phyloP scores from a whole-genome alignment of 2,888 invertebrate genomes.

The Rambutsinella grinnellia region DNA sequence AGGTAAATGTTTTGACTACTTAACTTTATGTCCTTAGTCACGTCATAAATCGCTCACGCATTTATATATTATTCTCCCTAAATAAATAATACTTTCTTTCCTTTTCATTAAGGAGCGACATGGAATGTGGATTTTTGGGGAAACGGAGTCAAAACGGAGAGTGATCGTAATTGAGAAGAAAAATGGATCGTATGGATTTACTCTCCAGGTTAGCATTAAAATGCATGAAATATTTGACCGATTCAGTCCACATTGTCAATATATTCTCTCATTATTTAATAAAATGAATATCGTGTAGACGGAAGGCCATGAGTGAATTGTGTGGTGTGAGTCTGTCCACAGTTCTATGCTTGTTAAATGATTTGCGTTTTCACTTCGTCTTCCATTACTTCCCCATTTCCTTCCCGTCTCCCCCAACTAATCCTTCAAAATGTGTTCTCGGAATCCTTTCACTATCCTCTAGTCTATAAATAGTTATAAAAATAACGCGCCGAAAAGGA shows the following conservation, averaged over 20 bases:
- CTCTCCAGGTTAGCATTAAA: constrained; percentile 77
- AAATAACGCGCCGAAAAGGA: constrained; percentile 16
- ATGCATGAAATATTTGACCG: constrained; percentile 9
- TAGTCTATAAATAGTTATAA: constrained; percentile 32
- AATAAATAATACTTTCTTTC: background rate
- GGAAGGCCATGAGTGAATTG: no score
- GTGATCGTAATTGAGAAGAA: constrained; percentile 90
- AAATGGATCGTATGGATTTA: constrained; percentile 93
- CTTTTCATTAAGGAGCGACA: constrained; percentile 54
- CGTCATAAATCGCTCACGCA: background rate
- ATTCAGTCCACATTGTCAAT: background rate
- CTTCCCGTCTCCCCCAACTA: constrained; percentile 3
- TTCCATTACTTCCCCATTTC: no score
- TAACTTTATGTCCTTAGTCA: background rate
- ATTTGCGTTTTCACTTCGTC: no score
- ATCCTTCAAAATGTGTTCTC: background rate
- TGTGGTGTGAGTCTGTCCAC: no score
- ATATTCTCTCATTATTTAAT: no score
- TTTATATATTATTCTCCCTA: background rate
- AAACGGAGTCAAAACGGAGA: constrained; percentile 74
- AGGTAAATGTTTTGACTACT: constrained; percentile 25
- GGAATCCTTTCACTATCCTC: background rate
- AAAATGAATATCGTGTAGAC: no score
- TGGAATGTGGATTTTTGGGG: constrained; percentile 66
- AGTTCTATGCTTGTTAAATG: no score